Conservation (phyloP, 2,113 vertebrate genomes). For the Mola mola region DNA sequence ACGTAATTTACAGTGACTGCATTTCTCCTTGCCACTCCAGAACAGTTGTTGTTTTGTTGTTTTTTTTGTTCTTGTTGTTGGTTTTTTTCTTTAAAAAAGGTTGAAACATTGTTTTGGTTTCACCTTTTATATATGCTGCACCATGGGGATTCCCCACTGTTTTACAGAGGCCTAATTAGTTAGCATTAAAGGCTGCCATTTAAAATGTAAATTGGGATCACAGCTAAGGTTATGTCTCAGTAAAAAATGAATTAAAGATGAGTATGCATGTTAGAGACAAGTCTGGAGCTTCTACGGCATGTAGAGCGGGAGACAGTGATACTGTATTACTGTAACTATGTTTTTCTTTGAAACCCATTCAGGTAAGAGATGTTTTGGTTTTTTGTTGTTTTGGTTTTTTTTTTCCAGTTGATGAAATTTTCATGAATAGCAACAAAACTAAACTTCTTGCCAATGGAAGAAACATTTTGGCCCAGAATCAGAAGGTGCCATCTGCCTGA, state of each 20-base stretch:
- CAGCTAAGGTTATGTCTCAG: slow-evolving; percentile 32
- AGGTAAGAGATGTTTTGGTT: background rate
- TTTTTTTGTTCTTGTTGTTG: no score
- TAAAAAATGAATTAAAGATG: slow-evolving; percentile 59
- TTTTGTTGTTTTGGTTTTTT: background rate
- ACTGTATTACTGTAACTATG: slow-evolving; percentile 11
- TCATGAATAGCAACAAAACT: slow-evolving; percentile 44
- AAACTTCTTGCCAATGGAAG: slow-evolving; percentile 21
- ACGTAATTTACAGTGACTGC: no score
- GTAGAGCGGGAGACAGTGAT: slow-evolving; percentile 6
- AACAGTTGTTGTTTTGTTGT: no score
- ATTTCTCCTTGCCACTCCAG: no score
- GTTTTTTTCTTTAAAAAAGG: no score
- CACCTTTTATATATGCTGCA: slow-evolving; percentile 27
- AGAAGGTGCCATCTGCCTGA: slow-evolving; percentile 68
- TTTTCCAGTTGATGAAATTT: slow-evolving; percentile 42
- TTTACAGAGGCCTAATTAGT: slow-evolving; percentile 42
- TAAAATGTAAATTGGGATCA: slow-evolving; percentile 67
- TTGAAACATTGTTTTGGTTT: background rate
- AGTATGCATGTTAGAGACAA: slow-evolving; percentile 29
- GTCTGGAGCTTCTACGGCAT: slow-evolving; percentile 15
- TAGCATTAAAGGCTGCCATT: slow-evolving; percentile 48
- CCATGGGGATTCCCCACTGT: slow-evolving; percentile 37
- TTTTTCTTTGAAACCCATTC: slow-evolving; percentile 17
- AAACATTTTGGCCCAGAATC: slow-evolving; percentile 53